phyloP scores from a whole-genome alignment of 2,797 vertebrate species.

The Cercopithecus petaurista region DNA sequence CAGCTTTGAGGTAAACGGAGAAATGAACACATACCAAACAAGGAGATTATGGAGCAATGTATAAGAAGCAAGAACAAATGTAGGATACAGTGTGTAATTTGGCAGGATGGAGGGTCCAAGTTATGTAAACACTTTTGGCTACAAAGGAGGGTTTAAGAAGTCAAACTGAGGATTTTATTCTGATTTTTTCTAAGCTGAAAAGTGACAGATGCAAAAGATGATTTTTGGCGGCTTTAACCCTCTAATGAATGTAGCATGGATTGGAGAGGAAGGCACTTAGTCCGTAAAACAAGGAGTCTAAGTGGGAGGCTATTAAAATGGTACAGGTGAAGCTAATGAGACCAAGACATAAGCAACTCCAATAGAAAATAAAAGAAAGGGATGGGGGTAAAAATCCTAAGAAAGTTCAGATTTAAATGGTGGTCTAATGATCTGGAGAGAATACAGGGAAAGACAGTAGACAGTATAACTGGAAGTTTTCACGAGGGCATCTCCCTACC shows the following conservation, averaged over 20 bases:
- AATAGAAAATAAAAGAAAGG: background rate
- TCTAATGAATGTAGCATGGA: background rate
- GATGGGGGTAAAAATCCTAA: background rate
- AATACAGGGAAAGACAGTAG: background rate
- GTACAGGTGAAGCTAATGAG: background rate
- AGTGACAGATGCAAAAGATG: background rate
- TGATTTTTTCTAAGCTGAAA: background rate
- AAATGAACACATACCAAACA: background rate
- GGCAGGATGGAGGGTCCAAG: too few species aligned
- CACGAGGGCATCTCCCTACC: background rate
- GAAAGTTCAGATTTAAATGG: background rate
- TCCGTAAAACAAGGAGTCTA: background rate
- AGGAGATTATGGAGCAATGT: background rate
- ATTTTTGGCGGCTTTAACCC: background rate
- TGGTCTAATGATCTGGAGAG: background rate
- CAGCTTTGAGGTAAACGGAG: background rate
- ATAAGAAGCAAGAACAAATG: background rate
- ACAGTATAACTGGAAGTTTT: background rate
- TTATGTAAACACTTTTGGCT: background rate
- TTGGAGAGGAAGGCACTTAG: background rate
- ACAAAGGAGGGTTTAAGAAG: background rate
- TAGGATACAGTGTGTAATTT: fast-evolving
- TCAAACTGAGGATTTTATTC: background rate
- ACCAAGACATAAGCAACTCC: background rate
- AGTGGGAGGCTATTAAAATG: background rate